These are phyloP conservation scores for Adineta ricciae DNA, from an alignment of 2,888 invertebrate genomes.

Conservation along the genomic window DNA sequence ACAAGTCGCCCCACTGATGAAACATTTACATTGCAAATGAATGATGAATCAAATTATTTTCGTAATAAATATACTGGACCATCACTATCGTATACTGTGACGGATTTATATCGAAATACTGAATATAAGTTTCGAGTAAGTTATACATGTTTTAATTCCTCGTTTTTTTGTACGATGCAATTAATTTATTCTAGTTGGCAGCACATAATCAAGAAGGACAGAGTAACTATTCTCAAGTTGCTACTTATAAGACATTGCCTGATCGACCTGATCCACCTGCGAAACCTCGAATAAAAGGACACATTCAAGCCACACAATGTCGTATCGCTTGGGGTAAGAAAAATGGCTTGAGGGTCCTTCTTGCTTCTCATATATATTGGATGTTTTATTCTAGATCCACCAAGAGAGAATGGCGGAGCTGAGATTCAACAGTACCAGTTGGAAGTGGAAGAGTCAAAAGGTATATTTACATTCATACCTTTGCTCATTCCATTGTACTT, in stretches of 20 bases:
- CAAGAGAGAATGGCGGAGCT: slow-evolving; percentile 65
- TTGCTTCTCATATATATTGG: neutral
- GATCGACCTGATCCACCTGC: slow-evolving; percentile 68
- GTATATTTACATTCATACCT: slow-evolving; percentile 35
- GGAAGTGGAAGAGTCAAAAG: slow-evolving; percentile 61
- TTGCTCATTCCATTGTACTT: no score
- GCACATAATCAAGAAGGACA: slow-evolving; percentile 72
- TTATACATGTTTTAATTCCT: neutral
- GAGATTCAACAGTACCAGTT: slow-evolving; percentile 61
- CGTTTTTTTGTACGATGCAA: neutral
- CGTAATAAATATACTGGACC: slow-evolving; percentile 68
- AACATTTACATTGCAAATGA: slow-evolving; percentile 72
- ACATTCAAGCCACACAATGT: slow-evolving; percentile 68
- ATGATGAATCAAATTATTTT: slow-evolving; percentile 64
- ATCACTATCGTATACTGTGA: slow-evolving; percentile 62
- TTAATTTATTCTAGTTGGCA: slow-evolving; percentile 55
- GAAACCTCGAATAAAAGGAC: slow-evolving; percentile 68
- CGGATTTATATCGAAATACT: slow-evolving; percentile 63
- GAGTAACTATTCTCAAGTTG: slow-evolving; percentile 70
- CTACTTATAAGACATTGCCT: slow-evolving; percentile 65
- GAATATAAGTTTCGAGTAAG: slow-evolving; percentile 65
- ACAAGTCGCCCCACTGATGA: slow-evolving; percentile 65
- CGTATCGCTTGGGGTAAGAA: slow-evolving; percentile 63
- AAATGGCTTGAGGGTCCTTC: no score
- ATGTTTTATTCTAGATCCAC: slow-evolving; percentile 55